Base-by-base conservation (phyloP, 2,888 invertebrate genomes). In the Torymus texanus region DNA sequence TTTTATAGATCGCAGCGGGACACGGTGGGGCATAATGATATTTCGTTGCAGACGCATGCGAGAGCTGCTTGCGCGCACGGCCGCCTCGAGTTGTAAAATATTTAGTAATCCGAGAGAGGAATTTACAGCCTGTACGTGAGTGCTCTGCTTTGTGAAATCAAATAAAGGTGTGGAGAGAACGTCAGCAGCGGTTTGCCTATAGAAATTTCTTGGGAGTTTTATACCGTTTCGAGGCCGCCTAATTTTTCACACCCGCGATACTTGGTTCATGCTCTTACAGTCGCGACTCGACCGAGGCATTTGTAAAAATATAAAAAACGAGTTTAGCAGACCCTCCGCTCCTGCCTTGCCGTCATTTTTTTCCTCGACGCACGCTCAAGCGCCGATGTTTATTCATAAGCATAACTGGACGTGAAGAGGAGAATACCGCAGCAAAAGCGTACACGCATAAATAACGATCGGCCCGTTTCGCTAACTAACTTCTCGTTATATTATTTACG, bases 371-470 rank as follows among this genome's bases (percentile, higher is more conserved):
- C 16, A n/a, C 55, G 11, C 51, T 0, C 53, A 8, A 18, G 41
- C 8, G 8, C 13, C 10, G 62, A 62, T 73, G 73, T 56, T 73
- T 73, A 73, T 73, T 73, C 63, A 73, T 73, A 73, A 73, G 16
- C 61, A 12, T 55, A 24, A 21, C 62, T 55, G 24, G 13, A 53
- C 29, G 62, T 13, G 16, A 0, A 58, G 59, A 13, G 21, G 55
- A 55, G 14, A 13, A 12, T 13, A 14, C 21, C 4, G 51, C 13
- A 10, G 66, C 13, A 66, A 51, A 61, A 59, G 11, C 41, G 41
- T 41, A 8, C 41, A 8, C 18, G 70, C n/a, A 53, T 72, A 55
- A 63, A 62, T 72, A 72, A 62, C n/a, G 61, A 14, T 21, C 18
- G n/a, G 72, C n/a, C 12, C n/a, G 53, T 53, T 72, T 51, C 16